Evolutionary conservation across 1,140 invertebrate species (phyloP), one percentile per base, ranked within the genome.

Genomic region (Delia radicum): DNA sequence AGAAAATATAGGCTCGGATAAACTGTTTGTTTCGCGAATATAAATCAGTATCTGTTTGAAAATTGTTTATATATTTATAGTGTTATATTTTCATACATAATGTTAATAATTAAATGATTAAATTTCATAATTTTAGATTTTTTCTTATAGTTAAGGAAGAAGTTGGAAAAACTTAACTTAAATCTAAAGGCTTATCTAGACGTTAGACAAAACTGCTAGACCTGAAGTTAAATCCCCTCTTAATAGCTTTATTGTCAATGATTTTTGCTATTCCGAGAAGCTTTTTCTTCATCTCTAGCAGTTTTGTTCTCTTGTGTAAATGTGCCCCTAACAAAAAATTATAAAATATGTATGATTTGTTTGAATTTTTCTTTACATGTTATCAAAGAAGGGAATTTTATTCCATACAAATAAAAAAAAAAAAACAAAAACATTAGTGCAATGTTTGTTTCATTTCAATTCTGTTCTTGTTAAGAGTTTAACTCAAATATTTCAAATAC

Each of bases 1-100:
- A 65, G n/a, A 69, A 69, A 69, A 24, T 10, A 18, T 28, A 69
- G 65, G 65, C 65, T 69, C 65, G 65, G 65, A 69, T 69, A 69
- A 69, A 24, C 29, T 69, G 31, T 69, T 69, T 55, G 48, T 55
- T 21, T 3, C n/a, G 48, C 48, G 21, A 8, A 55, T 4, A 21
- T 10, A 21, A 24, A 8, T 7, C n/a, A 55, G n/a, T 55, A 3
- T 48, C 24, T 55, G 48, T 1, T 37, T n/a, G 37, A 42, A 42
- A 42, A 42, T 15, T 42, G 37, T 42, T 5, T 42, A 42, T 42
- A 42, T 42, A 42, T 42, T 8, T 42, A 1, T 10, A 13, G 37
- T 42, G 8, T 42, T 42, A 12, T 10, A 10, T 33, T 12, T 33
- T 33, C 33, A 10, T 33, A 10, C 7, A 0, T 33, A 10, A 33